A percentile compares a stretch with the other conserved stretches of the same genome.
These are phyloP conservation scores for Strongylocentrotus purpuratus DNA, from an alignment of 35 echinoderm and acorn worm genomes.

Conservation along the genomic window DNA sequence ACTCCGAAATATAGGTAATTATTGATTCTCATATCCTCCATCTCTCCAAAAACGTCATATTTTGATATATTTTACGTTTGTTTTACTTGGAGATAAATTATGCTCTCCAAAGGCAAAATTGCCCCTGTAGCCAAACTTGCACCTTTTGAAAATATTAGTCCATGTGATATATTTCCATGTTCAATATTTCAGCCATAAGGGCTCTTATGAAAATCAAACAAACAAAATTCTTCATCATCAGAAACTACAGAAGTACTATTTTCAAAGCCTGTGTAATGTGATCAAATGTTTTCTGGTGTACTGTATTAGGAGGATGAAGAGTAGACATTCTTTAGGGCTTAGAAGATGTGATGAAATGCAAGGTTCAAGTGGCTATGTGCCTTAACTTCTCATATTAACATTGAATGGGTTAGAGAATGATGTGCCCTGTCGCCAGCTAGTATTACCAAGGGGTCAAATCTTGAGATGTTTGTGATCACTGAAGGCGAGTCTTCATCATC, in stretches of 20 bases:
- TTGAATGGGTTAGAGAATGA: too few species aligned
- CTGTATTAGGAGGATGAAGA: not conserved
- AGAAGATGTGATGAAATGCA: not conserved
- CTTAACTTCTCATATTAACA: not conserved
- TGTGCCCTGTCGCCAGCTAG: constrained; percentile 5
- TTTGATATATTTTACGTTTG: not conserved
- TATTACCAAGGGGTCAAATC: not conserved
- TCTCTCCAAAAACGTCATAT: too few species aligned
- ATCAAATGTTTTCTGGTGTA: not conserved
- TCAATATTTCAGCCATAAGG: not conserved
- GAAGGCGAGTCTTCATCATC: too few species aligned
- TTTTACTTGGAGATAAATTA: too few species aligned
- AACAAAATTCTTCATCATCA: too few species aligned
- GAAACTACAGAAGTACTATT: not conserved
- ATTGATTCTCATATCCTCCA: too few species aligned
- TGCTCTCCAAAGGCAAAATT: not conserved
- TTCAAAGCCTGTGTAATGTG: not conserved
- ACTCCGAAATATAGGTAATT: too few species aligned
- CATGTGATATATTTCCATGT: not conserved
- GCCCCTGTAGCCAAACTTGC: too few species aligned
- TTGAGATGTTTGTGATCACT: not conserved
- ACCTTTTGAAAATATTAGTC: not conserved
- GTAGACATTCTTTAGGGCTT: not conserved
- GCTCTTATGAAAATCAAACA: not conserved
- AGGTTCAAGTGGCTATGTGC: not conserved